These are phyloP conservation scores for Oryzias woworae DNA, from an alignment of 2,113 vertebrate genomes.

Conservation along the genomic window DNA sequence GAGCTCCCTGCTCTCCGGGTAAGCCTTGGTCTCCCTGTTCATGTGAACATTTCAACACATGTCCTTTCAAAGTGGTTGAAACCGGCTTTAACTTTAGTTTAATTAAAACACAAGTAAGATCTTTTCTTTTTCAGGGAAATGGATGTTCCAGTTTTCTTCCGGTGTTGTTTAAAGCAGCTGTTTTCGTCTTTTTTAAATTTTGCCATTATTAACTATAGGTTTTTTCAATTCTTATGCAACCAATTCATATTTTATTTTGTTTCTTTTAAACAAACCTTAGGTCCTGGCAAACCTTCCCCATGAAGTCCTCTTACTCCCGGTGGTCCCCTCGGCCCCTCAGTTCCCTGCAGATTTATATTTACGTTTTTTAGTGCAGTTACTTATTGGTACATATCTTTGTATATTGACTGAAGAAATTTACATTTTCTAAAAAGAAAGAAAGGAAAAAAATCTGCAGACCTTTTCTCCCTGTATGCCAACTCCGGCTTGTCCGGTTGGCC, in stretches of 20 bases:
- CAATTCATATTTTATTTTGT: neutral
- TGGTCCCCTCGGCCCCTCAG: slow-evolving; percentile 84
- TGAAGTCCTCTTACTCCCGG: slow-evolving; percentile 78
- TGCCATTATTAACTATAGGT: too few species aligned
- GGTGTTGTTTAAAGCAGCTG: too few species aligned
- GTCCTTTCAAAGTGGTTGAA: too few species aligned
- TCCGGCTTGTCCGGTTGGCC: slow-evolving; percentile 78
- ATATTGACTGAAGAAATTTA: too few species aligned
- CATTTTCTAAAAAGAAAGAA: too few species aligned
- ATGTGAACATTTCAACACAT: neutral
- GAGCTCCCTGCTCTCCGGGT: slow-evolving; percentile 83
- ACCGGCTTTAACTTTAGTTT: too few species aligned
- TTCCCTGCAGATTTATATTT: slow-evolving; percentile 71
- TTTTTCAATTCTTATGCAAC: neutral
- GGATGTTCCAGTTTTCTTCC: too few species aligned
- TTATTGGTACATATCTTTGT: neutral
- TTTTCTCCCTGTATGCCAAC: slow-evolving; percentile 86
- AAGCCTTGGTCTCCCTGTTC: slow-evolving; percentile 83
- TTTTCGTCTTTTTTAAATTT: too few species aligned
- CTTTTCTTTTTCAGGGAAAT: too few species aligned
- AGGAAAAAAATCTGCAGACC: slow-evolving; percentile 54
- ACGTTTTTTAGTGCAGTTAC: neutral
- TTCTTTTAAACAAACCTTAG: slow-evolving; percentile 78
- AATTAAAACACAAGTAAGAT: too few species aligned
- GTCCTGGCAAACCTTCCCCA: slow-evolving; percentile 84